Conservation (phyloP, 2,797 vertebrate genomes). For the Dendrocincla fuliginosa region DNA sequence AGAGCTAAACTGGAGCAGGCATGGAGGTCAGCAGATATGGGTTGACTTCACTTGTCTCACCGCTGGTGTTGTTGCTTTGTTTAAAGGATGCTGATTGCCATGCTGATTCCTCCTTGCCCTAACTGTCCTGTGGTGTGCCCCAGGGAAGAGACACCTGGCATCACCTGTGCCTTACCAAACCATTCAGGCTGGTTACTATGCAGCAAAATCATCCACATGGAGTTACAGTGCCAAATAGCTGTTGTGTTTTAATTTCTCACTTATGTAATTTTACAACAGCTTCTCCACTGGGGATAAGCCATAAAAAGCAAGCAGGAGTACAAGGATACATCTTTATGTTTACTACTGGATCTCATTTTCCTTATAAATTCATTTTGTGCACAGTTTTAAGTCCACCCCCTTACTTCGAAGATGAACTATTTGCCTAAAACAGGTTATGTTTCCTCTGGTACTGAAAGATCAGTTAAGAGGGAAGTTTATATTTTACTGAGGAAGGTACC, state of each 20-base stretch:
- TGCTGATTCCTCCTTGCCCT: background rate
- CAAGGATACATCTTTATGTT: background rate
- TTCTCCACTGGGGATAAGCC: background rate
- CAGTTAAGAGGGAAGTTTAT: background rate
- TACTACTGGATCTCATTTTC: background rate
- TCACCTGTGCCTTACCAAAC: background rate
- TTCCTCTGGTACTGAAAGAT: background rate
- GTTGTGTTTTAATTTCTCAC: background rate
- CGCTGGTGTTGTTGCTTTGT: fast-evolving
- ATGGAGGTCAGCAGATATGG: background rate
- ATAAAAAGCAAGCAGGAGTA: background rate
- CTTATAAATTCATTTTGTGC: background rate
- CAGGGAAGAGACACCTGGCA: background rate
- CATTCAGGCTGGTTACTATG: background rate
- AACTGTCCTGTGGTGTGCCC: background rate
- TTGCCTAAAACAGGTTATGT: background rate
- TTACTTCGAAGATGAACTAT: background rate
- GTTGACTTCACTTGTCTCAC: background rate
- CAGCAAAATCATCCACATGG: background rate
- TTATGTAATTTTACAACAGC: background rate
- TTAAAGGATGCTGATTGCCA: background rate
- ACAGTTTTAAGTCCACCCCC: background rate
- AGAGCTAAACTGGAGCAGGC: background rate
- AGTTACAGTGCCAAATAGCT: background rate
- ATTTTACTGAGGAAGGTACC: background rate